Evolutionary conservation across 2,113 vertebrate genomes (phyloP), one percentile per base, ranked within the genome.

Genomic region (Malurus cyaneus): DNA sequence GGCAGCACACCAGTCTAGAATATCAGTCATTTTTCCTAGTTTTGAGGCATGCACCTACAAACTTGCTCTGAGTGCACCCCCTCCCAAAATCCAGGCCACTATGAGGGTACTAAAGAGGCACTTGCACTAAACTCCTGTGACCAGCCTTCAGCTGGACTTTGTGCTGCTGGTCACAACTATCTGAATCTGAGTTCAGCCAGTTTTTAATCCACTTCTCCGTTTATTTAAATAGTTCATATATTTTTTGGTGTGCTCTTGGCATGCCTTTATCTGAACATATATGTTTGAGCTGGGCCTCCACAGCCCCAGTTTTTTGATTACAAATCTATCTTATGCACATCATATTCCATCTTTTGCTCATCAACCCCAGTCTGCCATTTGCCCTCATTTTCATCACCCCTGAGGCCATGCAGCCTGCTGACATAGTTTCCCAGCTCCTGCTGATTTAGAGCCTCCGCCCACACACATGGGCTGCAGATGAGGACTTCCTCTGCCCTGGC

Each of bases 391-490:
- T 29, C 41, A 42, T 14, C 29, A 62, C 6, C 12, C 8, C 29
- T 31, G 12, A 57, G 36, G 25, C 9, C 18, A 47, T 0, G 0
- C 42, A 67, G 14, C 19, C 23, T 26, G 20, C 50, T 60, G 36
- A n/a, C 19, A 23, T n/a, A 28, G 26, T 69, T 29, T 60, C 36
- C 20, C 23, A 47, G 9, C 41, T 76, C 19, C 19, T 26, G 8
- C 8, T 44, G 14, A 39, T 11, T 26, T 6, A 61, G 46, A 76
- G 16, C 10, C 7, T 80, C 20, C 23, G 9, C 11, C 8, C 10
- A 2, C 0, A 3, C 31, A 26, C 21, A 14, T 5, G 18, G 18
- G 26, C 18, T 65, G 42, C 23, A 57, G 6, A 17, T n/a, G 61
- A 76, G 52, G 24, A 42, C 6, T 6, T 24, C 28, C 31, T 54